Base-by-base conservation (phyloP, 2,888 invertebrate species). In the Orthonevra nobilis region DNA sequence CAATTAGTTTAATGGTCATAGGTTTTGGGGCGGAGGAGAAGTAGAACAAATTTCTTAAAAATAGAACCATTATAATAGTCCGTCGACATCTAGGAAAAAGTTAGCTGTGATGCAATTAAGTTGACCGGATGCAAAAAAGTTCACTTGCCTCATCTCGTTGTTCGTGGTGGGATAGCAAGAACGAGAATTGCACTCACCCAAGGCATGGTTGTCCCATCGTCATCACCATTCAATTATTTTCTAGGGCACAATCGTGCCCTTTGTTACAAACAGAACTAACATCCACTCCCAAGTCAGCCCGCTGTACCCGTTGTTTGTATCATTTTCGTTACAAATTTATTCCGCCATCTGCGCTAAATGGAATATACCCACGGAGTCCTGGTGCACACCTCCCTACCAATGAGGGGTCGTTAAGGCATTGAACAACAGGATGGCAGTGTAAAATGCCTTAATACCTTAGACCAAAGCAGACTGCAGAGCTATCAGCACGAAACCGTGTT, bases 1-100 rank as follows among this genome's bases (percentile, higher is more conserved):
- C 70, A 75, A 75, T 70, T 75, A 70, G 63, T 48, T 42, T 50
- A 63, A 70, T 69, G 75, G 75, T n/a, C n/a, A 34, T 69, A 28
- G 46, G 28, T 66, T 54, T 42, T 44, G 56, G 48, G 23, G 5
- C 30, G 19, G 23, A 9, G 28, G 14, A 5, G 17, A 40, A 38
- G 42, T 56, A 69, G n/a, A 54, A 68, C 54, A 54, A 61, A 54
- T 69, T 69, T 69, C 40, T 17, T 17, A 28, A 19, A 48, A 73
- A 34, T 40, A 54, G 46, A 15, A 20, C 63, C 40, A 23, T 3
- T 5, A 72, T 30, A 23, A 61, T 48, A n/a, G 40, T 15, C 52
- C 54, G 7, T 36, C 34, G 52, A 15, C 52, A 30, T 32, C 26
- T 36, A n/a, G n/a, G n/a, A n/a, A n/a, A n/a, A n/a, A n/a, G n/a